Conservation (phyloP, 1,140 invertebrate genomes). For the Gyrodactylus bullatarudis region DNA sequence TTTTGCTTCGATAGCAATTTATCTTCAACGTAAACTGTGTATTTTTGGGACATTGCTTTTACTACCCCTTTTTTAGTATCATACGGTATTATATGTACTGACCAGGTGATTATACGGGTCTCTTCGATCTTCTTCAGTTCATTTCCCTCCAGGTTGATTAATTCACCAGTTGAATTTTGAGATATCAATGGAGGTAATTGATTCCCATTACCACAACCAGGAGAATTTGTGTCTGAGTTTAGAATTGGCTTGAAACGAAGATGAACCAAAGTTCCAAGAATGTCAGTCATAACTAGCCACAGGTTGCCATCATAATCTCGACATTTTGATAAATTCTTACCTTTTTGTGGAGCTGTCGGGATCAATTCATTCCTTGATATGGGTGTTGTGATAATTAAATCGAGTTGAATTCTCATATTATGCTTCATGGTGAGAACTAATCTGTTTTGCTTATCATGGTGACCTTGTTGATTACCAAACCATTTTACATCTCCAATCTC, state of each 20-base stretch:
- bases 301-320: not conserved
- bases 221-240: too few species aligned
- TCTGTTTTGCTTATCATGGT: too few species aligned
- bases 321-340: not conserved
- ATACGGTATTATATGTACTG: not conserved
- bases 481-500: not conserved
- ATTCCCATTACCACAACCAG: too few species aligned
- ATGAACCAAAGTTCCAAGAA: not conserved
- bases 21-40: not conserved
- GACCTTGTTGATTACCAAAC: not conserved
- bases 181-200: not conserved
- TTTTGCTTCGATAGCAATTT: too few species aligned
- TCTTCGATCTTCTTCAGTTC: not conserved
- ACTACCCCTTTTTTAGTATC: not conserved
- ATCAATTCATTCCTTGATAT: not conserved
- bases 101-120: not conserved
- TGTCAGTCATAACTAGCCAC: not conserved
- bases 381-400: not conserved
- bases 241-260: not conserved
- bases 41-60: not conserved
- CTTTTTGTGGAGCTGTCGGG: not conserved
- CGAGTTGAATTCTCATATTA: not conserved
- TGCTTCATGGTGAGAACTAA: not conserved
- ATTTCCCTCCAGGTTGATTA: too few species aligned
- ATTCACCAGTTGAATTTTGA: too few species aligned